Base-by-base conservation (phyloP, 2,888 invertebrate species). In the Brachylomia viminalis region DNA sequence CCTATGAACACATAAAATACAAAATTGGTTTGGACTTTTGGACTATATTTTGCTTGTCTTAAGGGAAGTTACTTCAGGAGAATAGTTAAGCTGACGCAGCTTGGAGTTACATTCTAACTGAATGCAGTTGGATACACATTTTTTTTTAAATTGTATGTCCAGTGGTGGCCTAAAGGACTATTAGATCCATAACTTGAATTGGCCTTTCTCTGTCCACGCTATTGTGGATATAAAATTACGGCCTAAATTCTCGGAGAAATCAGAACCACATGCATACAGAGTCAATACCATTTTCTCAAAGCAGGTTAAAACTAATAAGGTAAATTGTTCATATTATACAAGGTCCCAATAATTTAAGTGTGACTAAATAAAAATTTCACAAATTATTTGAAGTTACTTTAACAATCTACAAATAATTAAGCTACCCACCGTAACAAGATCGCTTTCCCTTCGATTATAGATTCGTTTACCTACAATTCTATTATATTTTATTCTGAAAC, bases 391-490 rank as follows among this genome's bases (percentile, higher is more conserved):
- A 33, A 80, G 17, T 68, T 6, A 27, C n/a, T 30, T 30, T 30
- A 47, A 27, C 49, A 47, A 20, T 30, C 20, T 38, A 17, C 13
- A 42, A 42, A 77, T 38, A 23, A 38, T 27, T 33, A 38, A 38
- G 33, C 6, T 33, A 59, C 5, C 30, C 5, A 58, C 52, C 6
- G n/a, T 64, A n/a, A 52, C 13, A 58, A 52, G 27, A n/a, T 77
- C 11, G 33, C 7, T 77, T 47, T 58, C 5, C 11, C 11, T 67
- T 45, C 67, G 33, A 83, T 71, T 81, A 49, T 23, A 42, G 20
- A 80, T 76, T 76, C 20, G 56, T 49, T 76, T n/a, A 42, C n/a
- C 5, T 59, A 8, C 38, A 80, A 76, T 58, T 59, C n/a, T 15
- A 72, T 56, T 79, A 54, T 23, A 66, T 62, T 33, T 38, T 30